A percentile compares a stretch with the other conserved stretches of the same genome.
These are phyloP conservation scores for Bos taurus DNA, from an alignment of 2,113 vertebrate genomes.

Conservation along the genomic window ARS-UCD2.0 NC_037340.1:57037501-57038000, in stretches of 20 bases:
- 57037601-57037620: neutral
- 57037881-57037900: fast-evolving
- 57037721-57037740: fast-evolving
- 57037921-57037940: neutral
- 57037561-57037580: no score
- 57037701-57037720: neutral
- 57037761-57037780: neutral
- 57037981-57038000: fast-evolving
- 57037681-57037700: neutral
- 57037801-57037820: fast-evolving
- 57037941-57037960: neutral
- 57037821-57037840: neutral
- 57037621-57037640: fast-evolving
- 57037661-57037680: fast-evolving
- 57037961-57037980: neutral
- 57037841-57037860: fast-evolving
- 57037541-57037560: fast-evolving
- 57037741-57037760: neutral
- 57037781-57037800: fast-evolving
- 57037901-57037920: neutral
- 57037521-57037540: fast-evolving
- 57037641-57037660: fast-evolving
- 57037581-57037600: neutral
- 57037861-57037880: neutral
- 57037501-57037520: fast-evolving